Percentiles rank a stretch among this genome's conserved stretches.
These are phyloP conservation scores for Tricholaema leucomelas DNA, from an alignment of 2,113 vertebrate species.

Conservation along the genomic window DNA sequence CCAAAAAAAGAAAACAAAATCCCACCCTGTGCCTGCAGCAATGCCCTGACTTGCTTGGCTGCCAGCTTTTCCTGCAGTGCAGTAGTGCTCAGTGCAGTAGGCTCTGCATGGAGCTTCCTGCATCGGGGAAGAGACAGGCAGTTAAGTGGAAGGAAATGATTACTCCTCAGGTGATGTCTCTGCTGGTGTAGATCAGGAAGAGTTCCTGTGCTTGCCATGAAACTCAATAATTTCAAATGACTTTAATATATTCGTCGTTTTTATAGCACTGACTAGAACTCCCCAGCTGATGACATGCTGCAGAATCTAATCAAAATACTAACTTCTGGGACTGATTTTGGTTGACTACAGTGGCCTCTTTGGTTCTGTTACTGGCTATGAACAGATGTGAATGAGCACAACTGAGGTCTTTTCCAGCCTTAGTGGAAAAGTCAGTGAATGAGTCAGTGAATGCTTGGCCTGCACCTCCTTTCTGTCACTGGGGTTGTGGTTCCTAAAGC, in stretches of 20 bases:
- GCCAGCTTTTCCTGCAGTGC: slow-evolving; percentile 5
- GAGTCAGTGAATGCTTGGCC: not conserved
- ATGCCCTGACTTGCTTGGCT: not conserved
- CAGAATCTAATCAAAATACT: slow-evolving; percentile 49
- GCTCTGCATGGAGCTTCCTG: slow-evolving; percentile 8
- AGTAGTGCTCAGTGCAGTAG: not conserved
- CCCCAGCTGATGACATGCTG: slow-evolving; percentile 40
- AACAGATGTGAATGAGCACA: not conserved
- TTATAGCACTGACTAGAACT: slow-evolving; percentile 41
- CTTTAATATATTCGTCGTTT: slow-evolving; percentile 31
- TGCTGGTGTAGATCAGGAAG: not conserved
- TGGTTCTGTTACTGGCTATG: slow-evolving; percentile 41
- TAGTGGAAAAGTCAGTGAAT: not conserved
- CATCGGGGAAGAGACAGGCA: not conserved
- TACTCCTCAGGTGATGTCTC: not conserved
- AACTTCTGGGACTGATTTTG: slow-evolving; percentile 30
- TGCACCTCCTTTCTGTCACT: not conserved
- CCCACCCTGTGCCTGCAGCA: not conserved
- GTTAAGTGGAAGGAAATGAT: not conserved
- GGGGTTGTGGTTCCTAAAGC: not conserved
- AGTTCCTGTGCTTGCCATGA: not conserved
- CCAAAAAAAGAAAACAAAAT: not conserved
- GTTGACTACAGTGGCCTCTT: slow-evolving; percentile 49
- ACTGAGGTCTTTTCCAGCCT: not conserved
- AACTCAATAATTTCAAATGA: slow-evolving; percentile 39